Percentiles rank a stretch among this genome's conserved stretches.
Evolutionary conservation across 2,888 invertebrate species (phyloP).

Genomic region (Melolontha melolontha): DNA sequence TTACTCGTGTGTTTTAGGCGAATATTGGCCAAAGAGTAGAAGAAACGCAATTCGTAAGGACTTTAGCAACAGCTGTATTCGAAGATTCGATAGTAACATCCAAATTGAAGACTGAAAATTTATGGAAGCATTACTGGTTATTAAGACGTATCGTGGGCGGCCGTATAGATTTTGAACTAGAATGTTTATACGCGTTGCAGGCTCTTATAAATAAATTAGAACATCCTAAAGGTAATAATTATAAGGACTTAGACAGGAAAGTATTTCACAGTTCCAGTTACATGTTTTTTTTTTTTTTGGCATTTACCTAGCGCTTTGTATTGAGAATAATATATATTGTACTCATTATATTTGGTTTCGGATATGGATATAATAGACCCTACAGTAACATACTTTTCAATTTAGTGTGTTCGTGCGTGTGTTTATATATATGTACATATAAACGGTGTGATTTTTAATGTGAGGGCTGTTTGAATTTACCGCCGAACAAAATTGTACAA

Average conservation of each 20-base stretch:
- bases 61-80: slow-evolving; percentile 79
- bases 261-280: too few relatives aligned
- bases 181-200: slow-evolving; percentile 88
- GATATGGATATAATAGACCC: slow-evolving; percentile 45
- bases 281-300: too few relatives aligned
- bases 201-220: slow-evolving; percentile 81
- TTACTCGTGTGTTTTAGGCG: slow-evolving; percentile 66
- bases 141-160: slow-evolving; percentile 80
- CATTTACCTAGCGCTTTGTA: slow-evolving; percentile 50
- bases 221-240: slow-evolving; percentile 76
- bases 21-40: slow-evolving; percentile 74
- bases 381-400: too few relatives aligned
- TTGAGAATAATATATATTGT: slow-evolving; percentile 28
- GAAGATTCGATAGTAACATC: slow-evolving; percentile 75
- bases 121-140: slow-evolving; percentile 68
- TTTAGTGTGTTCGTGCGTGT: too few relatives aligned
- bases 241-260: neutral
- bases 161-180: slow-evolving; percentile 78
- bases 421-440: too few relatives aligned
- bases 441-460: too few relatives aligned
- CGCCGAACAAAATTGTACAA: too few relatives aligned
- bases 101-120: slow-evolving; percentile 67
- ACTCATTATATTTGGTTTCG: slow-evolving; percentile 44
- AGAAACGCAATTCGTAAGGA: slow-evolving; percentile 78
- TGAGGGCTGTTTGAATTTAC: too few relatives aligned